Evolutionary conservation across 2,888 invertebrate genomes (phyloP).

Genomic region (Proisotoma minuta): DNA sequence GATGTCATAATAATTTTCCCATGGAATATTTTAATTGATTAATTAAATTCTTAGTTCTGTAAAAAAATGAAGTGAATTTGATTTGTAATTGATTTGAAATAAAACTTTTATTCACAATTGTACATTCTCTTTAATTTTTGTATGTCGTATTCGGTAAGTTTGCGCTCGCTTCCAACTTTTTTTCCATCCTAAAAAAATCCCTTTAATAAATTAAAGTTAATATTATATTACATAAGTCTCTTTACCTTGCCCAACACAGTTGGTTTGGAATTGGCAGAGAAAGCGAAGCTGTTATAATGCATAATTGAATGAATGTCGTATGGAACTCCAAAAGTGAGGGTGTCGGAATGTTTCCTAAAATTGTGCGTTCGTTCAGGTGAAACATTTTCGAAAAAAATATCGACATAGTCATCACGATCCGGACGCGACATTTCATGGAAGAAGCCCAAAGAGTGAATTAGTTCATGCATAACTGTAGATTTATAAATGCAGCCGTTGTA

Average conservation of each 20-base stretch:
- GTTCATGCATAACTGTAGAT: background rate
- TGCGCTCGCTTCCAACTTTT: background rate
- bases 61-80: too few species aligned
- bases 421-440: background rate
- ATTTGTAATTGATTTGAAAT: background rate
- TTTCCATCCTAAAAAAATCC: background rate
- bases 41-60: too few species aligned
- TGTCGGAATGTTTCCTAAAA: background rate
- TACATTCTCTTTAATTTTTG: background rate
- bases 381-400: background rate
- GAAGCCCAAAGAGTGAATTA: background rate
- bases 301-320: background rate
- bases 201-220: background rate
- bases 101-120: background rate
- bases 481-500: background rate
- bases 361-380: background rate
- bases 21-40: too few species aligned
- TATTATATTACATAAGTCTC: background rate
- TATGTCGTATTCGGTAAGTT: background rate
- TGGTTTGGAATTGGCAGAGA: background rate
- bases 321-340: background rate
- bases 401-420: background rate
- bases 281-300: background rate
- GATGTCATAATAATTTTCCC: too few species aligned
- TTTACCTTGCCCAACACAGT: background rate